phyloP scores from a whole-genome alignment of 1,140 invertebrate species.

The Achatina immaculata region DNA sequence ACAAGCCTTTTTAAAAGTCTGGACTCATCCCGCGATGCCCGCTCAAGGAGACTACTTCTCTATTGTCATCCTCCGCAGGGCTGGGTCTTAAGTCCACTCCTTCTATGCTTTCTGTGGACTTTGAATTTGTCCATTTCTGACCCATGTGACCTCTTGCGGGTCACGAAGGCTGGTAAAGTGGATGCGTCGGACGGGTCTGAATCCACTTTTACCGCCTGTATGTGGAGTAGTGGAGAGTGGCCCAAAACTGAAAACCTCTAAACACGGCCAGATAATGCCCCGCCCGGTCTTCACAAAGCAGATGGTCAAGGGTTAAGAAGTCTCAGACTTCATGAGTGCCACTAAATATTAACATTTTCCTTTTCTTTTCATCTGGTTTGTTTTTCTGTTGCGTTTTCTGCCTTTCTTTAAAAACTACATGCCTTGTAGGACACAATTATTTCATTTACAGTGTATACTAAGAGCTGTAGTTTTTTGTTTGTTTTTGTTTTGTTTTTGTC shows the following conservation, averaged over 20 bases:
- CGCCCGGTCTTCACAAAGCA: background rate
- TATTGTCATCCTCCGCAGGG: background rate
- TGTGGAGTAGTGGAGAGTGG: no score
- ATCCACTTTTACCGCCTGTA: background rate
- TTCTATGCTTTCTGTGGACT: background rate
- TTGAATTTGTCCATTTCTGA: constrained; percentile 1
- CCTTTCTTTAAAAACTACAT: background rate
- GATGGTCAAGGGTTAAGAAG: background rate
- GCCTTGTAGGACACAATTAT: background rate
- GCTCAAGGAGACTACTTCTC: background rate
- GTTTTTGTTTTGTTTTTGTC: no score
- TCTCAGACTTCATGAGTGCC: background rate
- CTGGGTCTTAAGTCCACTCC: background rate
- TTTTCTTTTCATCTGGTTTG: background rate
- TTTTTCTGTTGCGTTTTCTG: background rate
- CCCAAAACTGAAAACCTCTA: background rate
- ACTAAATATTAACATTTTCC: background rate
- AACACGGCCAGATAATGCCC: background rate
- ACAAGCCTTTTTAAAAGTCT: background rate
- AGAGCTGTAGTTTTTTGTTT: no score
- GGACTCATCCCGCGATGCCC: background rate
- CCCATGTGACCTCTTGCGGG: background rate
- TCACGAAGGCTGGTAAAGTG: background rate
- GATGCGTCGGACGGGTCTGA: background rate
- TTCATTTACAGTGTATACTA: no score